Conservation (phyloP, 2,888 invertebrate genomes). For the Brachyptera risi region DNA sequence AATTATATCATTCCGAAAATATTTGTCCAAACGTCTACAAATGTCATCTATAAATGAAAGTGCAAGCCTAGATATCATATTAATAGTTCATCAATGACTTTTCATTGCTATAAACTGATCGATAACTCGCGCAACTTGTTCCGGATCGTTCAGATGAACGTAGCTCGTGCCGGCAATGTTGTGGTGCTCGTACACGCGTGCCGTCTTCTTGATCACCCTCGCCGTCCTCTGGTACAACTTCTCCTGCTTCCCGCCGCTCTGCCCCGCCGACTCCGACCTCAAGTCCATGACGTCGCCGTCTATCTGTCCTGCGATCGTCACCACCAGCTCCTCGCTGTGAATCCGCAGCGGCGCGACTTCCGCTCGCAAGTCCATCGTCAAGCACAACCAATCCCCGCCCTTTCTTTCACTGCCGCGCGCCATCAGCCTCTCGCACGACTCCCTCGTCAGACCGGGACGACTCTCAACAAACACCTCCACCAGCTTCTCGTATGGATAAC, state of each 20-base stretch:
- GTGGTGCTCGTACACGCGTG: constrained; percentile 55
- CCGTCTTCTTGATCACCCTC: constrained; percentile 52
- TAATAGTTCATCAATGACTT: too few relatives aligned
- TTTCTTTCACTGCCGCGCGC: constrained; percentile 64
- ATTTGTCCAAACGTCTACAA: too few relatives aligned
- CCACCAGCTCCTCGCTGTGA: constrained; percentile 52
- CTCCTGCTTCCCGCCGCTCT: constrained; percentile 7
- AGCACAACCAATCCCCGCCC: constrained; percentile 49
- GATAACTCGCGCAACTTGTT: constrained; percentile 51
- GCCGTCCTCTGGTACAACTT: constrained; percentile 47
- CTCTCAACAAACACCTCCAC: not conserved
- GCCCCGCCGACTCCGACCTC: constrained; percentile 43
- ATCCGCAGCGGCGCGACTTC: constrained; percentile 51
- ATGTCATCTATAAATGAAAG: too few relatives aligned
- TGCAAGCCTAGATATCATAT: too few relatives aligned
- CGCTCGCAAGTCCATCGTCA: constrained; percentile 61
- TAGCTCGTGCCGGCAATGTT: constrained; percentile 67
- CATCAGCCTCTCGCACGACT: constrained; percentile 45
- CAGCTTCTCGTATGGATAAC: not conserved
- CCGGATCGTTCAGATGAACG: constrained; percentile 67
- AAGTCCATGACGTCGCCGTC: constrained; percentile 61
- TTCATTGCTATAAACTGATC: not conserved
- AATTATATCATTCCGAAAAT: too few relatives aligned
- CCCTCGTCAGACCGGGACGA: not conserved
- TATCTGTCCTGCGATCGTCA: constrained; percentile 54